These are phyloP conservation scores for Tyrannus savana DNA, from an alignment of 2,113 vertebrate species.

Conservation along the genomic window DNA sequence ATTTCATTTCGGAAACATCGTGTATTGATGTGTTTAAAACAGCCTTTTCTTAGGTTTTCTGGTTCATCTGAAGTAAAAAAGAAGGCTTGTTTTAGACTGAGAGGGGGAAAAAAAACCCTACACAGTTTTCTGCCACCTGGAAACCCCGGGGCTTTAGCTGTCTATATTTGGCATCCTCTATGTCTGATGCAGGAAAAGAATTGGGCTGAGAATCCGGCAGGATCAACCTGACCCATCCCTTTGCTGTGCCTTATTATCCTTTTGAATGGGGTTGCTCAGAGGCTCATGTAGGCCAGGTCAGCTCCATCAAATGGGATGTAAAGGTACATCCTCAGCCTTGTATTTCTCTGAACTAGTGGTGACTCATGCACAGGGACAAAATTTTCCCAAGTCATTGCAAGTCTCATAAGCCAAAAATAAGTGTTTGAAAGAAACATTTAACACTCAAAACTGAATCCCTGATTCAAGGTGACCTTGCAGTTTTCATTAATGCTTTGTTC, in stretches of 20 bases:
- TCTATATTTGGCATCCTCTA: neutral
- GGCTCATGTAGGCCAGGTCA: neutral
- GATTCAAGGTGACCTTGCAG: constrained; percentile 64
- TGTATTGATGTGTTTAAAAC: neutral
- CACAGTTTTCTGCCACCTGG: constrained; percentile 1
- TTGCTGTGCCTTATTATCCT: neutral
- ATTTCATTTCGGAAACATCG: constrained; percentile 32
- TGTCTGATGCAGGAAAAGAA: neutral
- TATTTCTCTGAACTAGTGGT: neutral
- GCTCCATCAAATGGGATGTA: neutral
- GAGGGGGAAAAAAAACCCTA: neutral
- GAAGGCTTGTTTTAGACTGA: neutral
- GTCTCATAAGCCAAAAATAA: neutral
- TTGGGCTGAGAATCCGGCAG: neutral
- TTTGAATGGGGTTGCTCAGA: neutral
- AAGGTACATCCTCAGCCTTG: neutral
- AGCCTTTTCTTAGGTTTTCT: constrained; percentile 27
- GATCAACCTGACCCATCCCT: neutral
- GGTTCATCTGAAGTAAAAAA: neutral
- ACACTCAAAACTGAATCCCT: constrained; percentile 14
- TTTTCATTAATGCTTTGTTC: constrained; percentile 66
- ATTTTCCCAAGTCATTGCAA: constrained; percentile 10
- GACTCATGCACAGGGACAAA: neutral
- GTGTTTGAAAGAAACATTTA: neutral
- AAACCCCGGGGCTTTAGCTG: neutral